phyloP scores from a whole-genome alignment of 2,888 invertebrate species.

The Charanyca ferruginea region DNA sequence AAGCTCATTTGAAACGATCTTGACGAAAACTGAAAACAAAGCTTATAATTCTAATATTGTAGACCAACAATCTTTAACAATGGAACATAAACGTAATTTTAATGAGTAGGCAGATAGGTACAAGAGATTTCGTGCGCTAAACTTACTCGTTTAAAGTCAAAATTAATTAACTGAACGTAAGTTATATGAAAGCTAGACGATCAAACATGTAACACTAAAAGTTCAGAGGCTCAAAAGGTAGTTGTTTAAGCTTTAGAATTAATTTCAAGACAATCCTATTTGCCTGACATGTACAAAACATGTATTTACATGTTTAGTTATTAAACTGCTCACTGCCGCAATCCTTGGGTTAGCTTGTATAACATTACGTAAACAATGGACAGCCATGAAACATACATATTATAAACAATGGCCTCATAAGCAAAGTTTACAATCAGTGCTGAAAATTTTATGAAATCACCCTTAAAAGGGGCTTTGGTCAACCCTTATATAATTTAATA shows the following conservation, averaged over 20 bases:
- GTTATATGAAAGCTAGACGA: neutral
- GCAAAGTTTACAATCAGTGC: constrained; percentile 6
- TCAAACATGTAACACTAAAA: constrained; percentile 17
- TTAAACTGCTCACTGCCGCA: constrained; percentile 25
- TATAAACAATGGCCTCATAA: constrained; percentile 22
- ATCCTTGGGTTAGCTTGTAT: constrained; percentile 6
- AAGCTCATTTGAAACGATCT: neutral
- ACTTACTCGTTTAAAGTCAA: neutral
- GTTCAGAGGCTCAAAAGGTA: constrained; percentile 20
- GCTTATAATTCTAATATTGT: neutral
- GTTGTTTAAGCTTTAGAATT: constrained; percentile 24
- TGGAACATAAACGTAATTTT: neutral
- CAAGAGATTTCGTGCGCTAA: neutral
- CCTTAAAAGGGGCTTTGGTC: constrained; percentile 4
- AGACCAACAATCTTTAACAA: neutral
- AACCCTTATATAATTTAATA: constrained; percentile 1
- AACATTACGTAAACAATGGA: constrained; percentile 19
- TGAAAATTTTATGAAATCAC: constrained; percentile 19
- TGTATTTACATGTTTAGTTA: constrained; percentile 40
- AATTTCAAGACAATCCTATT: constrained; percentile 35
- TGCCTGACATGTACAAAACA: constrained; percentile 21
- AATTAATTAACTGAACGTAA: constrained; percentile 1
- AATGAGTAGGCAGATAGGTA: neutral
- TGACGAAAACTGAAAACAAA: neutral
- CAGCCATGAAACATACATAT: constrained; percentile 23